Conservation (phyloP, 2,113 vertebrate genomes). For the Perca fluviatilis region DNA sequence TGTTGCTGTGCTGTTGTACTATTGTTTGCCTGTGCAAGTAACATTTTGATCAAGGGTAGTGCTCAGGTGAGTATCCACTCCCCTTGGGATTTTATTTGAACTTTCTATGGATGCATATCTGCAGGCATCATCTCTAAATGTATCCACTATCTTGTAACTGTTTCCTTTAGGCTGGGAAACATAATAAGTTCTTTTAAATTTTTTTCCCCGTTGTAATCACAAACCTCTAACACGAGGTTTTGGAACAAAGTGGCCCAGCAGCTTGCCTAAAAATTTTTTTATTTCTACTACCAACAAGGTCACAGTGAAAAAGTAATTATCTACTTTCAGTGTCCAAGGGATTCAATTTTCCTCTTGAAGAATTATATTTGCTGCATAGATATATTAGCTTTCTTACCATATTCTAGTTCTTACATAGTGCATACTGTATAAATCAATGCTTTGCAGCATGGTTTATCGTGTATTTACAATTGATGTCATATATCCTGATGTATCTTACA, state of each 20-base stretch:
- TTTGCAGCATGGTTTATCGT: not conserved
- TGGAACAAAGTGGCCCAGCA: conserved; percentile 34
- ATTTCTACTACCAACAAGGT: conserved; percentile 36
- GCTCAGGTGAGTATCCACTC: not conserved
- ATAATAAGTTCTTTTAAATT: not conserved
- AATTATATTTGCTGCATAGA: conserved; percentile 61
- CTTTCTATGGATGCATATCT: conserved; percentile 14
- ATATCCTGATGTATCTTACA: conserved; percentile 1
- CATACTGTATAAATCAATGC: not conserved
- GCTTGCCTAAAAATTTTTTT: conserved; percentile 7
- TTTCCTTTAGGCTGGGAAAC: not conserved
- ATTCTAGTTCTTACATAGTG: not conserved
- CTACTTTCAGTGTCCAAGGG: conserved; percentile 48
- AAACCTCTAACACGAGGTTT: conserved; percentile 28
- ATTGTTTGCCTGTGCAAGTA: conserved; percentile 9
- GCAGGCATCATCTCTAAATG: conserved; percentile 15
- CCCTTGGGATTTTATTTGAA: not conserved
- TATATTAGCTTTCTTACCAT: conserved; percentile 43
- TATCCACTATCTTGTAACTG: not conserved
- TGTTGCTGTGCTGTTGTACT: not conserved
- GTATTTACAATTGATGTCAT: conserved; percentile 6
- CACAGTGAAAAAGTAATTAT: conserved; percentile 66
- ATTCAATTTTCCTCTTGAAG: conserved; percentile 70
- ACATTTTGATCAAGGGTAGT: conserved; percentile 2
- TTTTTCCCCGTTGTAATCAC: not conserved